Conservation (phyloP, 2,113 vertebrate species). For the Clarias batrachus region DNA sequence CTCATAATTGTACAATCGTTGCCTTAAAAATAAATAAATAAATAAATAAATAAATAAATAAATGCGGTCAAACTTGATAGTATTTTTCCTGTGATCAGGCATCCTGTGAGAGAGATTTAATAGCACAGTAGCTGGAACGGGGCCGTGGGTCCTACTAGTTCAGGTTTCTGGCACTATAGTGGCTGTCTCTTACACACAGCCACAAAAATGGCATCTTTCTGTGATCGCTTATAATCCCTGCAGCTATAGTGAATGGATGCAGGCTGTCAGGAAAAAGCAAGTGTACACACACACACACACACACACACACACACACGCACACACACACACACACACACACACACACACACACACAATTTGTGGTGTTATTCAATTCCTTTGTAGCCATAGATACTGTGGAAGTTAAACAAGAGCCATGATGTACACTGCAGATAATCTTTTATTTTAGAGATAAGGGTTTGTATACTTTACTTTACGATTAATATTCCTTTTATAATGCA, state of each 20-base stretch:
- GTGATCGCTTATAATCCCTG: conserved; percentile 61
- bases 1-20: not conserved
- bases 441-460: not conserved
- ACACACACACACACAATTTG: not conserved
- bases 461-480: not conserved
- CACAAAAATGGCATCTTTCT: conserved; percentile 36
- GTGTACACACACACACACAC: conserved; percentile 14
- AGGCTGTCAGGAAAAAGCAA: conserved; percentile 52
- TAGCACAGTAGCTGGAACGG: conserved; percentile 24
- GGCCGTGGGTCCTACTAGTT: conserved; percentile 36
- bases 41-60: not conserved
- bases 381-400: conserved; percentile 56
- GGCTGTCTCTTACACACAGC: conserved; percentile 44
- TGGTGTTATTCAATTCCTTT: conserved; percentile 33
- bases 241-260: conserved; percentile 51
- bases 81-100: not conserved
- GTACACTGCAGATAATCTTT: not conserved
- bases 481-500: not conserved
- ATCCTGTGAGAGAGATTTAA: not conserved
- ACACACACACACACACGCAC: not conserved
- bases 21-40: not conserved
- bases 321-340: not conserved
- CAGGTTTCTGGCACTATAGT: conserved; percentile 41
- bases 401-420: conserved; percentile 44
- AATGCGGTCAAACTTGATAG: not conserved